Evolutionary conservation across 2,113 vertebrate genomes (phyloP), one percentile per base, ranked within the genome.

Genomic region (Arvicanthis niloticus): DNA sequence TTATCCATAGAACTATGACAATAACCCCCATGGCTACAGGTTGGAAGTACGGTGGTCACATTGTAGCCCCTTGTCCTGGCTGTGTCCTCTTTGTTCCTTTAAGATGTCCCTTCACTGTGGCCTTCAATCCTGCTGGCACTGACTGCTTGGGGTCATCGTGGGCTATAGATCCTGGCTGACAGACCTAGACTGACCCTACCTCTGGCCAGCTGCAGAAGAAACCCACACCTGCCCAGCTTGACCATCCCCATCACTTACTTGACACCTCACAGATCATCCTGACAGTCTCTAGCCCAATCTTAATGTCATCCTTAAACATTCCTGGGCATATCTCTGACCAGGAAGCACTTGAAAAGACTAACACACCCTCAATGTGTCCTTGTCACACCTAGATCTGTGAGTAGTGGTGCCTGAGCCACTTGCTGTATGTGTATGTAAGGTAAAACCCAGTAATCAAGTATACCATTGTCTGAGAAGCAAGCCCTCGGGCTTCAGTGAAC

Each of bases 31-130:
- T 12, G 73, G 40, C 40, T 22, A 12, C 29, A 67, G 62, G 13
- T 24, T 0, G 4, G 42, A 16, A 37, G 42, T 34, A 75, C n/a
- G 7, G 2, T 45, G 3, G 0, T 72, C 21, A 11, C 9, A 4
- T 58, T 37, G 15, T 40, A 45, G 21, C 76, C 24, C 53, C 58
- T 21, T 21, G 85, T 34, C 72, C 78, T 65, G 75, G 56, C 67
- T 26, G 34, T 21, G 34, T 37, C 31, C 45, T n/a, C 7, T 65
- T 29, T 73, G 60, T 40, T 58, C 15, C 53, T 65, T 1, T 26
- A 60, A 58, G 9, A 40, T 76, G 48, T 70, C 86, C 45, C n/a
- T 42, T 80, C 8, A 13, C 31, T 0, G 0, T 4, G 3, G 15
- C 60, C 76, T 19, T 62, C 29, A 21, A 17, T 42, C 11, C 65